These are phyloP conservation scores for Dromas ardeola DNA, from an alignment of 2,113 vertebrate genomes.

Conservation along the genomic window DNA sequence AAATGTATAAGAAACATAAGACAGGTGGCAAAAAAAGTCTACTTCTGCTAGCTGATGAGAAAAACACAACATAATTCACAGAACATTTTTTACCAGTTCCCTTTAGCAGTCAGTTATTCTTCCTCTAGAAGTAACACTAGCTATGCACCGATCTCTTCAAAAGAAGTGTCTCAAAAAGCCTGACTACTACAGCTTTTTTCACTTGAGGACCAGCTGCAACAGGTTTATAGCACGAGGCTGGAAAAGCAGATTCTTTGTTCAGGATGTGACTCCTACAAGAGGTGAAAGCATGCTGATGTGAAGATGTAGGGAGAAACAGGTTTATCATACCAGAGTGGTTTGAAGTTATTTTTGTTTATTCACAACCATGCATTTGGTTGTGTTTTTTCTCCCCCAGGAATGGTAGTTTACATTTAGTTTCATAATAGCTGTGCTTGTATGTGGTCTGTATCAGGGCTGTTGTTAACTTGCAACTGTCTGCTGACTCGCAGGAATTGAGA, in stretches of 20 bases:
- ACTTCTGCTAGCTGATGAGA: background rate
- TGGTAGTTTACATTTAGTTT: background rate
- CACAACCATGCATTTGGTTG: background rate
- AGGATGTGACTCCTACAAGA: background rate
- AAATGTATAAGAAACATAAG: background rate
- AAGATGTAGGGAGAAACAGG: background rate
- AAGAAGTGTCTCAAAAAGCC: background rate
- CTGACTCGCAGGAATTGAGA: background rate
- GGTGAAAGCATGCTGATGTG: background rate
- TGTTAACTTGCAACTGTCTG: background rate
- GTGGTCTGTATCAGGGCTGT: background rate
- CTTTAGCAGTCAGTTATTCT: background rate
- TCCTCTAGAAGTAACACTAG: background rate
- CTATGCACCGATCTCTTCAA: background rate
- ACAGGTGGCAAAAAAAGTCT: background rate
- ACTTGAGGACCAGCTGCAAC: background rate
- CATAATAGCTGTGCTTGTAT: background rate
- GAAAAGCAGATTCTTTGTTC: background rate
- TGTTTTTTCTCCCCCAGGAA: fast-evolving
- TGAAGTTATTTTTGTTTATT: background rate
- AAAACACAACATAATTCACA: background rate
- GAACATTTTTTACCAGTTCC: background rate
- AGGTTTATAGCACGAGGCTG: background rate
- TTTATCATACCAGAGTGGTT: background rate
- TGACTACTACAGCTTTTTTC: background rate